Base-by-base conservation (phyloP, 2,113 vertebrate genomes). In the Pavo muticus region DNA sequence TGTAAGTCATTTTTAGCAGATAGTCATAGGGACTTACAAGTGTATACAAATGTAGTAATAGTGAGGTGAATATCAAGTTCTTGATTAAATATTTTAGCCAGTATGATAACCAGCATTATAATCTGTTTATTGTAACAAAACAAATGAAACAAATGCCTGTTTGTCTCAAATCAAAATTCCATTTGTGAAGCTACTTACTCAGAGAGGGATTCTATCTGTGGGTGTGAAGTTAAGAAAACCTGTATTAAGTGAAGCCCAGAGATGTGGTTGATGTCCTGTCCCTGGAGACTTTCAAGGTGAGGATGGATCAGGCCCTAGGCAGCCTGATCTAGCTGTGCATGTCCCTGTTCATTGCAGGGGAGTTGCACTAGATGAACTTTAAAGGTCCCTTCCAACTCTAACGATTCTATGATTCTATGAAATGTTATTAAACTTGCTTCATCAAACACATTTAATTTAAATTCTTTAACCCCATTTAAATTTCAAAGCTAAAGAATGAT, bases 151-250 rank as follows among this genome's bases (percentile, higher is more conserved):
- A 60, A 37, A 60, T 75, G 4, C 25, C 68, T 5, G 2, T 69
- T n/a, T 86, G 11, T 57, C 27, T 74, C 67, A 90, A 57, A 87
- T 87, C 76, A 87, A 63, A 35, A n/a, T 80, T 91, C 87, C 74
- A 47, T 52, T 60, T 92, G 50, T 84, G 64, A 86, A 94, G 48
- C 35, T 68, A 20, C 30, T 88, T 0, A 0, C 32, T 84, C 52
- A 61, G 42, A 82, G 17, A 57, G 21, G 20, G 39, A 82, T 82
- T 60, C 70, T 63, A 84, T 44, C 63, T 88, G 68, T 48, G 76
- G 35, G 27, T 20, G 88, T 25, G n/a, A 88, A 59, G 12, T 14
- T 44, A 76, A 88, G 45, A 86, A 91, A 92, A 57, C 15, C 25
- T 76, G 2, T 0, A 80, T 68, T 67, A 81, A 23, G 9, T 78